A percentile compares a stretch with the other conserved stretches of the same genome.
Evolutionary conservation across 2,888 invertebrate species (phyloP).

Genomic region (Tuberolachnus salignus): DNA sequence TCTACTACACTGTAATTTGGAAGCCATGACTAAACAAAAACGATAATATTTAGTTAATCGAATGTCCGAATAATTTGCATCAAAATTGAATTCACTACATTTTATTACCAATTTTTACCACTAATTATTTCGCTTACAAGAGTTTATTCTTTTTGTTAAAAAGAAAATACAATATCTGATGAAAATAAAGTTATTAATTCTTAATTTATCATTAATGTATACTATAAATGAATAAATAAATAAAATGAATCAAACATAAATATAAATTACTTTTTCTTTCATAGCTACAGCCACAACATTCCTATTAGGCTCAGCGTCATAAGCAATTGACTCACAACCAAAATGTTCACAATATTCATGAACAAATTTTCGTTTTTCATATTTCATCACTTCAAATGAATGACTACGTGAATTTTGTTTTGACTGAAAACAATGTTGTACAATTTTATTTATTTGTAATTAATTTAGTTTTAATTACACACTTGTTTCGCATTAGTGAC

Average conservation of each 20-base stretch:
- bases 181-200: no score
- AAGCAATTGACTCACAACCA: constrained; percentile 90
- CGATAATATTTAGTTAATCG: no score
- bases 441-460: neutral
- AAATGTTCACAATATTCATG: constrained; percentile 95
- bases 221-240: no score
- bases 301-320: constrained; percentile 93
- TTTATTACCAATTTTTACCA: no score
- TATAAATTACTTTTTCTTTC: constrained; percentile 71
- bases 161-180: no score
- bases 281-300: constrained; percentile 93
- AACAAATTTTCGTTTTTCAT: constrained; percentile 87
- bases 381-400: constrained; percentile 92
- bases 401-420: constrained; percentile 82
- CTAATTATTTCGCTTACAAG: no score
- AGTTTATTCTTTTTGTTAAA: no score
- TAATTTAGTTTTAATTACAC: constrained; percentile 58
- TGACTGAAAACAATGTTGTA: constrained; percentile 64
- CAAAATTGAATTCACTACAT: no score
- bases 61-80: no score
- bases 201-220: no score
- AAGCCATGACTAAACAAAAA: constrained; percentile 68
- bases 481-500: constrained; percentile 88
- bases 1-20: constrained; percentile 86
- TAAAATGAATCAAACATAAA: neutral